Evolutionary conservation across 1,140 invertebrate species (phyloP), one percentile per base, ranked within the genome.

Genomic region (Apis dorsata): DNA sequence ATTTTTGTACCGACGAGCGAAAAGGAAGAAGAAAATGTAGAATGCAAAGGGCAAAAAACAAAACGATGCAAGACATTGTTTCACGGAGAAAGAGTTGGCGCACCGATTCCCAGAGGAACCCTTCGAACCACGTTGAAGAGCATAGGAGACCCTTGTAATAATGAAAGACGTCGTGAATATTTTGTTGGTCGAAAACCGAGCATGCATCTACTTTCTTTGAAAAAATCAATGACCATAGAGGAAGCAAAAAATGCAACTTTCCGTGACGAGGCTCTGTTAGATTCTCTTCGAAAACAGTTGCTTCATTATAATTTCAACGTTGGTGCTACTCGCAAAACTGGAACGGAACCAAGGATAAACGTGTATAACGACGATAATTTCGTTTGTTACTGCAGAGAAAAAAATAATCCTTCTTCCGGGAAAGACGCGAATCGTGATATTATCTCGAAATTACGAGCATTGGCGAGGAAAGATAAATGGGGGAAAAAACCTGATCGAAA

Each of bases 331-430:
- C 76, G 2, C 1, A 12, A 9, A 1, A 49, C 2, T 8, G 34
- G 34, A 34, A 8, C 7, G 4, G 0, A 10, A 1, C 21, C 15
- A 7, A 66, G 28, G 1, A 57, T 53, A 21, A 51, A 10, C 13
- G 15, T 62, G 13, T 21, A 65, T 34, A 59, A 85, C 10, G 66
- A 71, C 21, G 75, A 83, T 28, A 90, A 91, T 70, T 91, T 82
- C 73, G 72, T 89, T 70, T 92, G 91, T 51, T 87, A 86, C 15
- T 91, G 90, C 57, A 57, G 72, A 17, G 74, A 88, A 49, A 79
- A 87, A 12, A 28, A 57, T 13, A 51, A 62, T 24, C 21, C 59
- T 4, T n/a, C 59, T 3, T 59, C 17, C 11, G 34, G 21, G 11
- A 55, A 63, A 53, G 60, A 24, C 1, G 0, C 28, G 7, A 12